These are phyloP conservation scores for Bombylius discolor DNA, from an alignment of 2,888 invertebrate species.

Conservation along the genomic window DNA sequence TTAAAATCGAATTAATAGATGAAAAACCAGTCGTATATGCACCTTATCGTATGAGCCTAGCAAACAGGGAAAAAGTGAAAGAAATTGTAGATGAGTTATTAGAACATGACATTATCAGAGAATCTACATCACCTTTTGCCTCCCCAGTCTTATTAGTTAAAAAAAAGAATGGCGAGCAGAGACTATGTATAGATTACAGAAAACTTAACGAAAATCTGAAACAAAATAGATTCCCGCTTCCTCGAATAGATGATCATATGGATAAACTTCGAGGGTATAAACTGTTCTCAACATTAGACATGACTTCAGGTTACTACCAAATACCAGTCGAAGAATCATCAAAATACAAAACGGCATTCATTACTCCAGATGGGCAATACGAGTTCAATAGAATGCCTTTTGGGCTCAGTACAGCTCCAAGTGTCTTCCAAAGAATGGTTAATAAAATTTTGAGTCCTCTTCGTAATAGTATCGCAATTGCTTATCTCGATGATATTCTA, in stretches of 20 bases:
- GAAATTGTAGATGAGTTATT: neutral
- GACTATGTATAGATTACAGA: slow-evolving; percentile 8
- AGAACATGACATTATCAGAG: neutral
- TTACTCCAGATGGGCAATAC: slow-evolving; percentile 17
- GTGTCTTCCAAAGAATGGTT: slow-evolving; percentile 10
- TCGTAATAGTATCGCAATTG: neutral
- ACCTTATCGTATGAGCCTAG: neutral
- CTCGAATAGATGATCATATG: too few species aligned
- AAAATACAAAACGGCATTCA: slow-evolving; percentile 18
- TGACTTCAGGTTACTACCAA: slow-evolving; percentile 9
- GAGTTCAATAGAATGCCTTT: slow-evolving; percentile 10
- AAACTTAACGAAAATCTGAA: slow-evolving; percentile 5
- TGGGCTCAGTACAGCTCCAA: slow-evolving; percentile 10
- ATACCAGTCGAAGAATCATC: slow-evolving; percentile 8
- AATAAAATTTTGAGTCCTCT: slow-evolving; percentile 6
- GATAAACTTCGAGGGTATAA: slow-evolving; percentile 6
- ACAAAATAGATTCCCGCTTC: slow-evolving; percentile 4
- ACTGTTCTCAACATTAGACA: slow-evolving; percentile 5
- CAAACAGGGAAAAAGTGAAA: neutral
- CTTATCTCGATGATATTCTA: slow-evolving; percentile 10
- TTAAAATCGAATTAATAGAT: neutral
- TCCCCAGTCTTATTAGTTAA: slow-evolving; percentile 6
- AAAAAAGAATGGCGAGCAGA: slow-evolving; percentile 9
- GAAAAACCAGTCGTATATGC: neutral
- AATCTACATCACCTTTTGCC: slow-evolving; percentile 2